Conservation (phyloP, 2,888 invertebrate genomes). For the Latrodectus elegans region DNA sequence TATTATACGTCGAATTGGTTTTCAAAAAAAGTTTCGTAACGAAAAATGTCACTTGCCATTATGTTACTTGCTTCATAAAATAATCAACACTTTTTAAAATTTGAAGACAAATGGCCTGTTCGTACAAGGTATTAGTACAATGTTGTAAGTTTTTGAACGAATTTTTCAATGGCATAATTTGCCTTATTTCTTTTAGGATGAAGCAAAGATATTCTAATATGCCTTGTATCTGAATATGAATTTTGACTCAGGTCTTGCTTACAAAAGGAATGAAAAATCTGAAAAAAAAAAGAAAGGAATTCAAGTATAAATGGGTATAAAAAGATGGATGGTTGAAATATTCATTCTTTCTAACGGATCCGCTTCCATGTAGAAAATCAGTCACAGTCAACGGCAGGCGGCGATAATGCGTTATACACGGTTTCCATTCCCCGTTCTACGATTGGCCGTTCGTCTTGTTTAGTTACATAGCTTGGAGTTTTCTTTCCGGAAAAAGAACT, state of each 20-base stretch:
- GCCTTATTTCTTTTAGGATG: background rate
- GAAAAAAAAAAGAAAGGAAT: background rate
- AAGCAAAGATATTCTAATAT: background rate
- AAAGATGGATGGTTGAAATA: slow-evolving; percentile 65
- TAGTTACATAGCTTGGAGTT: slow-evolving; percentile 51
- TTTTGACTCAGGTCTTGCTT: slow-evolving; percentile 14
- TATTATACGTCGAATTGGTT: too few species aligned
- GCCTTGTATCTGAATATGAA: background rate
- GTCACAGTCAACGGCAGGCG: slow-evolving; percentile 66
- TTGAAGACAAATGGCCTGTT: too few species aligned
- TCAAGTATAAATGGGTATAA: slow-evolving; percentile 64
- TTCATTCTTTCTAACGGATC: slow-evolving; percentile 65
- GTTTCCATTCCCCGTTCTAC: slow-evolving; percentile 56
- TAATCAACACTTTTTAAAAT: too few species aligned
- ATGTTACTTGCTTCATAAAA: too few species aligned
- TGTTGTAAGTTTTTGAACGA: too few species aligned
- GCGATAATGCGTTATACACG: slow-evolving; percentile 69
- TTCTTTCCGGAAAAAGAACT: slow-evolving; percentile 42
- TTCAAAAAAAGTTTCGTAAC: too few species aligned
- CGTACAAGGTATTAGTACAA: too few species aligned
- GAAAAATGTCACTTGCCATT: too few species aligned
- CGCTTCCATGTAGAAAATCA: slow-evolving; percentile 64
- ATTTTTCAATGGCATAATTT: too few species aligned
- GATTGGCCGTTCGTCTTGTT: slow-evolving; percentile 64
- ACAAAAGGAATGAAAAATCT: slow-evolving; percentile 12